Evolutionary conservation across 1,140 invertebrate genomes (phyloP).

Genomic region (Propsilocerus akamusi): DNA sequence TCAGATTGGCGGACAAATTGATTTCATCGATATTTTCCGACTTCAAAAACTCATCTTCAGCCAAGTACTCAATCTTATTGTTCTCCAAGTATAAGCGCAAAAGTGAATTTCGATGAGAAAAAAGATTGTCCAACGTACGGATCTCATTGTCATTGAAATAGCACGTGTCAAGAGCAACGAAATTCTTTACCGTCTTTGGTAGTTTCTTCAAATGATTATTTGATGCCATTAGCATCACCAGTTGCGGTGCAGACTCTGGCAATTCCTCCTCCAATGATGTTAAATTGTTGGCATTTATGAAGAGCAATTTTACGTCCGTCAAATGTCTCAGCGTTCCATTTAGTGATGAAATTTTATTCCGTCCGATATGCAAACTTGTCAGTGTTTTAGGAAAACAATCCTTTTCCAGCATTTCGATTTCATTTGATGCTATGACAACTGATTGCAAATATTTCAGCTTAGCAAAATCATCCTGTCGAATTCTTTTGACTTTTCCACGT

Average conservation of each 20-base stretch:
- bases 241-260: conserved; percentile 36
- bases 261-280: conserved; percentile 52
- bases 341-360: conserved; percentile 47
- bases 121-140: conserved; percentile 40
- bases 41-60: conserved; percentile 53
- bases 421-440: conserved; percentile 48
- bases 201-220: conserved; percentile 48
- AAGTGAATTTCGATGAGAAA: conserved; percentile 43
- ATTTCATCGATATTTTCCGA: conserved; percentile 42
- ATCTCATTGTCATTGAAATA: conserved; percentile 53
- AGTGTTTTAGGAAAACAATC: conserved; percentile 41
- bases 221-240: conserved; percentile 47
- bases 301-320: conserved; percentile 51
- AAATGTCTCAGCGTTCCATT: conserved; percentile 52
- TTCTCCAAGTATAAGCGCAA: conserved; percentile 43
- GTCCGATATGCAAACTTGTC: conserved; percentile 45
- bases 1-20: conserved; percentile 45
- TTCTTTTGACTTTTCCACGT: conserved; percentile 41
- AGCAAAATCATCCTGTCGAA: conserved; percentile 41
- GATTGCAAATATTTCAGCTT: conserved; percentile 44
- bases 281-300: conserved; percentile 55
- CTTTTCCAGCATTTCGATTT: conserved; percentile 43
- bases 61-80: conserved; percentile 50
- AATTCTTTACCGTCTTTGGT: conserved; percentile 43
- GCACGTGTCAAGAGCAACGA: conserved; percentile 41